Evolutionary conservation across 1,140 invertebrate genomes (phyloP).

Genomic region (Maniola jurtina): DNA sequence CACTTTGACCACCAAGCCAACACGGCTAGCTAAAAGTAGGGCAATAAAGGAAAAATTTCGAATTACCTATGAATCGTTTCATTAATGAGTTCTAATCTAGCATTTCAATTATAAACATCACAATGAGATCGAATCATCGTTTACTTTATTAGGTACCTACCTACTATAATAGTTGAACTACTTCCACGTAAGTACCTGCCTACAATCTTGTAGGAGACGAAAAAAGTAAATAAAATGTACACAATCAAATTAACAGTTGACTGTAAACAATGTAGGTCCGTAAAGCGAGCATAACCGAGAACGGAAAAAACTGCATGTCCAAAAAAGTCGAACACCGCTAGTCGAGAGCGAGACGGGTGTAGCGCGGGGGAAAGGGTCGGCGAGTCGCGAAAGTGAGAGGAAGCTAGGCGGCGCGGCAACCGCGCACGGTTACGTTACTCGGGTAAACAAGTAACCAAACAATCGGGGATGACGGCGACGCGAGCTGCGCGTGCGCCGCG

Average conservation of each 20-base stretch:
- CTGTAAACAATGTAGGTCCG: slow-evolving; percentile 60
- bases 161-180: too few species aligned
- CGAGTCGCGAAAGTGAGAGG: slow-evolving; percentile 73
- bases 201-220: background rate
- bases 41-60: too few species aligned
- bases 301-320: slow-evolving; percentile 68
- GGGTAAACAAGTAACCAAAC: slow-evolving; percentile 50
- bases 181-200: too few species aligned
- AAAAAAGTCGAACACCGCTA: slow-evolving; percentile 77
- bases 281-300: slow-evolving; percentile 61
- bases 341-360: slow-evolving; percentile 52
- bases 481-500: slow-evolving; percentile 57
- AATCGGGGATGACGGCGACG: slow-evolving; percentile 52
- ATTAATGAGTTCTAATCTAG: too few species aligned
- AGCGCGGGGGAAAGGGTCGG: slow-evolving; percentile 44
- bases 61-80: too few species aligned
- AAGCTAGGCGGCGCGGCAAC: slow-evolving; percentile 67
- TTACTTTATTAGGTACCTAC: too few species aligned
- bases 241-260: slow-evolving; percentile 42
- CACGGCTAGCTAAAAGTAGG: too few species aligned
- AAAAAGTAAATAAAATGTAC: slow-evolving; percentile 27
- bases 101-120: too few species aligned
- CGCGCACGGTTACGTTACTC: slow-evolving; percentile 63
- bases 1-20: too few species aligned
- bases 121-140: too few species aligned